A percentile compares a stretch with the other conserved stretches of the same genome.
These are phyloP conservation scores for Eupristina koningsbergeri DNA, from an alignment of 1,140 invertebrate genomes.

Conservation along the genomic window DNA sequence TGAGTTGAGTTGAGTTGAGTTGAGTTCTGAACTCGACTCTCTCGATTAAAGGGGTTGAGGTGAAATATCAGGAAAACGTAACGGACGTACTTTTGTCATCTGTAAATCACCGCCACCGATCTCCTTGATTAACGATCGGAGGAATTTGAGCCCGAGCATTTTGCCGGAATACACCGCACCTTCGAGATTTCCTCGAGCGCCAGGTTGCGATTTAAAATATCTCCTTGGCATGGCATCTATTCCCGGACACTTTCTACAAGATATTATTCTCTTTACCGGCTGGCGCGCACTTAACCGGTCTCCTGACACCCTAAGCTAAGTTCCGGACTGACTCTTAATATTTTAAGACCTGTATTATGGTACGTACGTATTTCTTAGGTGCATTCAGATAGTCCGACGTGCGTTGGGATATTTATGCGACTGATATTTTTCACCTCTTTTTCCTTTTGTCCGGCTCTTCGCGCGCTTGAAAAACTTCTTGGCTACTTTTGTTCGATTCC, in stretches of 20 bases:
- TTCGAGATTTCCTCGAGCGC: background rate
- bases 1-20: too few species aligned
- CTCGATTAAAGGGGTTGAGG: background rate
- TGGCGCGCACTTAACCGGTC: slow-evolving; percentile 30
- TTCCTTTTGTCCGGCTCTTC: background rate
- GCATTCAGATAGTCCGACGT: background rate
- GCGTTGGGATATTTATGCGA: background rate
- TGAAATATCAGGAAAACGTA: slow-evolving; percentile 3
- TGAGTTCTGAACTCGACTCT: too few species aligned
- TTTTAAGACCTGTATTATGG: slow-evolving; percentile 19
- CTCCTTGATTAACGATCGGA: slow-evolving; percentile 60
- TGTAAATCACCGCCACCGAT: slow-evolving; percentile 62
- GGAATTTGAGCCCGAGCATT: slow-evolving; percentile 37
- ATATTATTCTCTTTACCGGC: background rate
- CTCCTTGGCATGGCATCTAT: background rate
- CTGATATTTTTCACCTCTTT: background rate
- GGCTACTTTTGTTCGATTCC: background rate
- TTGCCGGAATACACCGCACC: background rate
- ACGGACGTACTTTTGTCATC: slow-evolving; percentile 60
- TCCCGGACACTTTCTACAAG: slow-evolving; percentile 26
- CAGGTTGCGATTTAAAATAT: slow-evolving; percentile 22
- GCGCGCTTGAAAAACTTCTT: background rate
- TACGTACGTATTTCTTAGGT: background rate
- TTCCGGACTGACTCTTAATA: background rate
- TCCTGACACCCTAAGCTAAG: background rate